Percentiles rank a stretch among this genome's conserved stretches.
phyloP scores from a whole-genome alignment of 2,888 invertebrate species.

The Torymus auratus region DNA sequence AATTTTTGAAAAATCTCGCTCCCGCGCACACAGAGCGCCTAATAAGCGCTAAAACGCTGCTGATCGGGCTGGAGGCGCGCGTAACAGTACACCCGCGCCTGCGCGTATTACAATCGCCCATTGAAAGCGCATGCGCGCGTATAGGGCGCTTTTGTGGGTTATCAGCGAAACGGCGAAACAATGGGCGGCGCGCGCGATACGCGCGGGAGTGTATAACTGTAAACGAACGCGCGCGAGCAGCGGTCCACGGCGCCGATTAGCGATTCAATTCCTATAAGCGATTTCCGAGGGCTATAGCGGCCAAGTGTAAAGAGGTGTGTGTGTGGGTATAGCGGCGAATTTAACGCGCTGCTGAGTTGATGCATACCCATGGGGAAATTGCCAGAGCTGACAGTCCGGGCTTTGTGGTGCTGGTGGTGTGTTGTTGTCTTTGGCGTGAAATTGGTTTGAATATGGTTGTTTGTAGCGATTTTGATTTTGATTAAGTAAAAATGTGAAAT shows the following conservation, averaged over 20 bases:
- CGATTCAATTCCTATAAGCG: constrained; percentile 46
- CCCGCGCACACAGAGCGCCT: background rate
- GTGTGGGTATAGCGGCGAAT: background rate
- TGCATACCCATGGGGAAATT: no score
- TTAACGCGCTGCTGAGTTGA: constrained; percentile 24
- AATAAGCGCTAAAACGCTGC: constrained; percentile 46
- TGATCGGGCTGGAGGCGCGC: background rate
- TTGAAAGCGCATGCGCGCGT: background rate
- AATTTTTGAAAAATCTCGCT: background rate
- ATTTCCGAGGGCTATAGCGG: constrained; percentile 6
- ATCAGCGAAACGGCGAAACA: constrained; percentile 48
- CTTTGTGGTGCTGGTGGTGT: no score
- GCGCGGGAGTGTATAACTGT: constrained; percentile 39
- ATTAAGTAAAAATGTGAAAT: no score
- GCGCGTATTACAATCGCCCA: constrained; percentile 44
- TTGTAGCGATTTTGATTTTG: no score
- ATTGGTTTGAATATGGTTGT: no score
- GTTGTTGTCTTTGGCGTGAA: no score
- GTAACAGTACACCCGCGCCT: constrained; percentile 22
- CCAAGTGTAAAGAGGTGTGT: background rate
- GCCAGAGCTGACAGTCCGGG: no score
- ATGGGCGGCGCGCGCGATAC: constrained; percentile 40
- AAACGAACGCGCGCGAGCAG: background rate
- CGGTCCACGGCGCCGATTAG: constrained; percentile 36
- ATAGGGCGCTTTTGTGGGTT: constrained; percentile 48